Percentiles rank a stretch among this genome's conserved stretches.
These are phyloP conservation scores for Lepeophtheirus nordmannii DNA, from an alignment of 2,888 invertebrate genomes.

Conservation along the genomic window DNA sequence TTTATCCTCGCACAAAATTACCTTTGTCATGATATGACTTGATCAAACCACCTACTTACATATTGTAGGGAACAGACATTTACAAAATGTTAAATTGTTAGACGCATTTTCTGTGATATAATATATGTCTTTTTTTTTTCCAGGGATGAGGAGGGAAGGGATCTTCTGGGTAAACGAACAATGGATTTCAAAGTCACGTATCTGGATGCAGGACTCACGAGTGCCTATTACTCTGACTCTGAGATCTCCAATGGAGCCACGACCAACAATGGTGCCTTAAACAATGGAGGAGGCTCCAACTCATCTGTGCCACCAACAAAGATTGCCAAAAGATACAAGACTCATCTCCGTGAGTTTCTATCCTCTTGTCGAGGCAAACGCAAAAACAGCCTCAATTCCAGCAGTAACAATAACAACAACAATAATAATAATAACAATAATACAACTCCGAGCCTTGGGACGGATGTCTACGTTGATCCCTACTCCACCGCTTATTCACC, in stretches of 20 bases:
- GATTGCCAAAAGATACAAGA: conserved; percentile 77
- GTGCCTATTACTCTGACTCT: conserved; percentile 71
- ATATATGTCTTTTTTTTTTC: conserved; percentile 30
- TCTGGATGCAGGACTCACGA: conserved; percentile 78
- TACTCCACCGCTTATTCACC: conserved; percentile 31
- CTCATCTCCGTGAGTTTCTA: conserved; percentile 76
- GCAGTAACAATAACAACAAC: conserved; percentile 30
- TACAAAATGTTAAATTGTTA: no score
- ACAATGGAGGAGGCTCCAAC: conserved; percentile 27
- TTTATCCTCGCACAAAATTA: no score
- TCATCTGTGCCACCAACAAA: conserved; percentile 39
- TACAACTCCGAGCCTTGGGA: conserved; percentile 25
- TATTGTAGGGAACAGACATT: no score
- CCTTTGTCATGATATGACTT: no score
- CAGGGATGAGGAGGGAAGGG: conserved; percentile 96
- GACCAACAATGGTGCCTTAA: conserved; percentile 36
- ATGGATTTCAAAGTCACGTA: conserved; percentile 99
- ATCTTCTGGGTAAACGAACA: conserved; percentile 87
- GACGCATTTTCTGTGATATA: no score
- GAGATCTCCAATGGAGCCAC: conserved; percentile 47
- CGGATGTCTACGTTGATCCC: conserved; percentile 30
- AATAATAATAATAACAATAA: conserved; percentile 30
- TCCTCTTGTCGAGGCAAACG: conserved; percentile 77
- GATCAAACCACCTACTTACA: no score
- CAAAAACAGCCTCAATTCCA: conserved; percentile 31